phyloP scores from a whole-genome alignment of 23 tunicate species.

The Phallusia fumigata region DNA sequence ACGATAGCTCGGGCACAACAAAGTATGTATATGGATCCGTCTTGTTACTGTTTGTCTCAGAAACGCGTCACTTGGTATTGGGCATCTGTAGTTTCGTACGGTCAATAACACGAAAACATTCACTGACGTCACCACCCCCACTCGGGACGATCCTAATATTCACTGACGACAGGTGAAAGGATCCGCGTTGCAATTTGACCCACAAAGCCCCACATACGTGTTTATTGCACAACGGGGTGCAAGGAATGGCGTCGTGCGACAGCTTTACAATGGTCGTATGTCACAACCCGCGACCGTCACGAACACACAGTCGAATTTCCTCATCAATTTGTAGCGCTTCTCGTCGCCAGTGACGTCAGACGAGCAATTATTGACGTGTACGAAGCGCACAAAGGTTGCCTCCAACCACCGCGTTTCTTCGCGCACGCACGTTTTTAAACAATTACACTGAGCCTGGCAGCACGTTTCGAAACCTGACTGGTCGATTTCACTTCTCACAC shows the following conservation, averaged over 20 bases:
- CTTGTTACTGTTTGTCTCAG: no score
- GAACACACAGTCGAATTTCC: background rate
- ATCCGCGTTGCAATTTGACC: no score
- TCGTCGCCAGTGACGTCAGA: background rate
- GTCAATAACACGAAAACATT: no score
- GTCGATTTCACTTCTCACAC: no score
- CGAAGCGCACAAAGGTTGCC: background rate
- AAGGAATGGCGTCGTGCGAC: background rate
- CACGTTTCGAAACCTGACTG: no score
- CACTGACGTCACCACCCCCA: no score
- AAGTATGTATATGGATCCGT: no score
- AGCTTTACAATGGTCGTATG: background rate
- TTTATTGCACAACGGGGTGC: background rate
- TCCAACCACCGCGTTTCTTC: background rate
- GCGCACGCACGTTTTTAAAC: background rate
- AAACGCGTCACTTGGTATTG: no score
- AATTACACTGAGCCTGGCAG: background rate
- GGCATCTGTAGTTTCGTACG: no score
- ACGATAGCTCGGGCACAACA: no score
- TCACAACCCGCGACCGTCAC: background rate
- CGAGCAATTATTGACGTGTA: background rate
- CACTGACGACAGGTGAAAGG: no score
- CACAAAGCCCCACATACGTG: background rate
- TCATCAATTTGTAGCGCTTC: background rate
- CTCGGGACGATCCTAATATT: no score